A percentile compares a stretch with the other conserved stretches of the same genome.
Evolutionary conservation across 1,140 invertebrate genomes (phyloP).

Genomic region (Bacillus rossius): DNA sequence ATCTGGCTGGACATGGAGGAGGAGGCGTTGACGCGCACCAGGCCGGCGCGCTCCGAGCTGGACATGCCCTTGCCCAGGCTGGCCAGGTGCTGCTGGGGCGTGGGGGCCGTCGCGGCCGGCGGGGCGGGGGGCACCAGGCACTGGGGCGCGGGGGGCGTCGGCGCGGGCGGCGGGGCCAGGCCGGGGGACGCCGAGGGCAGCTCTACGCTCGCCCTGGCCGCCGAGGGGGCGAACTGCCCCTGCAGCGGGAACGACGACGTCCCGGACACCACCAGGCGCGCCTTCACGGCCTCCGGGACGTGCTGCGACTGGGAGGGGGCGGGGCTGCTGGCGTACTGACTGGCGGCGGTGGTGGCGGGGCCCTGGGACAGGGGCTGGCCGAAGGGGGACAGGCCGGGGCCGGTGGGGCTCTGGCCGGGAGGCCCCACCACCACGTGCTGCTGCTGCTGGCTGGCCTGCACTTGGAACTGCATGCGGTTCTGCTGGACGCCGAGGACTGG

Average conservation of each 20-base stretch:
- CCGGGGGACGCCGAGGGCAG: background rate
- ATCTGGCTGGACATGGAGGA: constrained; percentile 60
- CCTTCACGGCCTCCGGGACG: constrained; percentile 11
- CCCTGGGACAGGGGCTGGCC: constrained; percentile 18
- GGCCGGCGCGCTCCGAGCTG: constrained; percentile 34
- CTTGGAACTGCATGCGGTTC: constrained; percentile 21
- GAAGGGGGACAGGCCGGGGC: constrained; percentile 16
- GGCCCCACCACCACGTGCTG: constrained; percentile 13
- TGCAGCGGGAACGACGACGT: constrained; percentile 5
- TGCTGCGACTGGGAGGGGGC: constrained; percentile 24
- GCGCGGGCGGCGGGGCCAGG: constrained; percentile 35
- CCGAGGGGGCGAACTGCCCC: constrained; percentile 12
- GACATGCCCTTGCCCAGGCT: constrained; percentile 34
- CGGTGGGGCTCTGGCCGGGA: constrained; percentile 17
- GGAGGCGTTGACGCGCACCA: constrained; percentile 19
- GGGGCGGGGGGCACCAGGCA: constrained; percentile 36
- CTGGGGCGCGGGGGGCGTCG: constrained; percentile 28
- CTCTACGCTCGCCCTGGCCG: constrained; percentile 6
- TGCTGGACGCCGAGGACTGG: constrained; percentile 3
- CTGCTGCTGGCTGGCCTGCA: constrained; percentile 23
- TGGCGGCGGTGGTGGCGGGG: constrained; percentile 10
- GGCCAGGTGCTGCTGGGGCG: constrained; percentile 26
- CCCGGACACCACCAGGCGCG: constrained; percentile 9
- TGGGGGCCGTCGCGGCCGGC: constrained; percentile 31
- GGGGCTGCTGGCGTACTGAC: constrained; percentile 20